A percentile compares a stretch with the other conserved stretches of the same genome.
phyloP scores from a whole-genome alignment of 1,140 invertebrate genomes.

The Bombus affinis region DNA sequence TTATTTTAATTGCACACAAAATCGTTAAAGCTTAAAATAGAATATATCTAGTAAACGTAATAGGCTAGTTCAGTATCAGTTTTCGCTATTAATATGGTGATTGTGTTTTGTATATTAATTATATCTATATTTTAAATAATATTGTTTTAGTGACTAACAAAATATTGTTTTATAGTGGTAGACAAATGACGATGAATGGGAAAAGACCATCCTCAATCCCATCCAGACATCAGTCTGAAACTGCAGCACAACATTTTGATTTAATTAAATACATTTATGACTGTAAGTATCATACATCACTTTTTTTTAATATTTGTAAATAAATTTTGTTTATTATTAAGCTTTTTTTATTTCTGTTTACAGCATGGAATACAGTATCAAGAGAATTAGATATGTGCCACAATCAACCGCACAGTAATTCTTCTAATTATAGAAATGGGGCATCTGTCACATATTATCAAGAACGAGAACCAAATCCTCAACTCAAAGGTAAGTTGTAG shows the following conservation, averaged over 20 bases:
- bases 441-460: constrained; percentile 81
- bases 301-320: constrained; percentile 1
- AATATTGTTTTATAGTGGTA: constrained; percentile 60
- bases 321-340: not conserved
- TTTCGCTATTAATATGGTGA: not conserved
- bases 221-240: constrained; percentile 76
- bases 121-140: not conserved
- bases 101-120: not conserved
- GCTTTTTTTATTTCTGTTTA: constrained; percentile 28
- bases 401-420: constrained; percentile 74
- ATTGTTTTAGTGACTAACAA: not conserved
- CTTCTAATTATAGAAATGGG: constrained; percentile 78
- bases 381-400: constrained; percentile 79
- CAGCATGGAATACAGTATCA: constrained; percentile 82
- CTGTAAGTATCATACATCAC: constrained; percentile 70
- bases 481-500: constrained; percentile 77
- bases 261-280: constrained; percentile 83
- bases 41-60: constrained; percentile 6
- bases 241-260: constrained; percentile 82
- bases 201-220: constrained; percentile 78
- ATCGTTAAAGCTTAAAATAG: constrained; percentile 36
- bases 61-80: not conserved
- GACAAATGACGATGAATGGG: constrained; percentile 81
- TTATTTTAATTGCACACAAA: constrained; percentile 24
- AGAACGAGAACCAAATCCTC: constrained; percentile 80